phyloP scores from a whole-genome alignment of 2,113 vertebrate species.

The Monopterus albus region DNA sequence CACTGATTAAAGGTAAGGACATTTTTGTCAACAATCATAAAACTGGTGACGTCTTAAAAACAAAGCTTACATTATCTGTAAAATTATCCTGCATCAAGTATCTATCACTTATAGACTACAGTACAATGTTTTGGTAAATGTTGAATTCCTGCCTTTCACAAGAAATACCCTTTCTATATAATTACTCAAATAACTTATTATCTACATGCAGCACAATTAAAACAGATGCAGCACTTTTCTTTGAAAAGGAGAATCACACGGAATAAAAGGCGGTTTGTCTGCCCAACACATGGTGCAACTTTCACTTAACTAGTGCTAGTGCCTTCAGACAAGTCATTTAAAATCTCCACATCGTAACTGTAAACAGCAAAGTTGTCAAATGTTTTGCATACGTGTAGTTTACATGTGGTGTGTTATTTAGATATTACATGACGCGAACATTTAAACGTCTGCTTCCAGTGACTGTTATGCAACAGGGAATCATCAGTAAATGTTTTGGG shows the following conservation, averaged over 20 bases:
- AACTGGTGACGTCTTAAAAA: too few species aligned
- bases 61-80: too few species aligned
- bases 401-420: not conserved
- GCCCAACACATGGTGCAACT: conserved; percentile 39
- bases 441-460: too few species aligned
- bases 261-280: conserved; percentile 60
- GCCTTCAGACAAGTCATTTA: not conserved
- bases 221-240: conserved; percentile 47
- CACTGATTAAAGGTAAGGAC: conserved; percentile 3
- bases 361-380: conserved; percentile 3
- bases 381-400: not conserved
- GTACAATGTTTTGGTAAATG: not conserved
- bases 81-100: too few species aligned
- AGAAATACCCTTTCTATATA: not conserved
- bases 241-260: conserved; percentile 22
- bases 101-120: too few species aligned
- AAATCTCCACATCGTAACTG: not conserved
- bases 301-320: conserved; percentile 19
- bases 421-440: not conserved
- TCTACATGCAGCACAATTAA: conserved; percentile 31
- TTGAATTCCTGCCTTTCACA: not conserved
- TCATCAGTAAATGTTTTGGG: not conserved
- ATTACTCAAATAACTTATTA: conserved; percentile 15
- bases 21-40: too few species aligned
- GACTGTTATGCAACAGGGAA: not conserved